Base-by-base conservation (phyloP, 1,140 invertebrate species). In the Ladona fulva region DNA sequence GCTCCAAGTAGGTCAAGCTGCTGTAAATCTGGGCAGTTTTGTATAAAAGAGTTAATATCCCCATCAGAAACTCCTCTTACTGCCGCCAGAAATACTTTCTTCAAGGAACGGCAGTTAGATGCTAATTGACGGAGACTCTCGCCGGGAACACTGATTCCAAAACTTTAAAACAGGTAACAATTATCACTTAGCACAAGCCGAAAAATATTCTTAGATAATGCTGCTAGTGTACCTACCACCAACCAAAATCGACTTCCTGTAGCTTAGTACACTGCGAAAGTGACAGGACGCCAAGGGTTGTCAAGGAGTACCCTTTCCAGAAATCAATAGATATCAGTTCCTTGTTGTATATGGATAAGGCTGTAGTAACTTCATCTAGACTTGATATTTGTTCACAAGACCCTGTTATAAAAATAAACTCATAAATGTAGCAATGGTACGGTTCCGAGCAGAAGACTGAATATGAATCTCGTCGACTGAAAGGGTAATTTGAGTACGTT, bases 171-270 rank as follows among this genome's bases (percentile, higher is more conserved):
- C 78, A 22, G 24, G 83, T 86, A 42, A 88, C 80, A 80, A 87
- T 88, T 80, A 77, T 42, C 66, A 73, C 16, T 74, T 37, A 8
- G 77, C 75, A 74, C 52, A n/a, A 25, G 76, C 73, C 10, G 44
- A 25, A 80, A 74, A 75, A 16, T 74, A 77, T 24, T 25, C 1
- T 12, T 5, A 66, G 14, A 6, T 12, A 66, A 3, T 66, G 14
- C 29, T 1, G 8, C 8, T 37, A 37, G 29, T 37, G 75, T 74
- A 88, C 91, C 87, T 85, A 94, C 93, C 94, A 95, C 95, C 95
- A 96, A 77, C 95, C 94, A 78, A 97, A 88, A 86, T 97, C 95
- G 24, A 97, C 84, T 85, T 96, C 94, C 82, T 92, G 90, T 22
- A 97, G 84, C 74, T 90, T 86, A 78, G 81, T 85, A 82, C 93